Evolutionary conservation across 2,113 vertebrate species (phyloP), one percentile per base, ranked within the genome.

Genomic region (Thymallus thymallus): DNA sequence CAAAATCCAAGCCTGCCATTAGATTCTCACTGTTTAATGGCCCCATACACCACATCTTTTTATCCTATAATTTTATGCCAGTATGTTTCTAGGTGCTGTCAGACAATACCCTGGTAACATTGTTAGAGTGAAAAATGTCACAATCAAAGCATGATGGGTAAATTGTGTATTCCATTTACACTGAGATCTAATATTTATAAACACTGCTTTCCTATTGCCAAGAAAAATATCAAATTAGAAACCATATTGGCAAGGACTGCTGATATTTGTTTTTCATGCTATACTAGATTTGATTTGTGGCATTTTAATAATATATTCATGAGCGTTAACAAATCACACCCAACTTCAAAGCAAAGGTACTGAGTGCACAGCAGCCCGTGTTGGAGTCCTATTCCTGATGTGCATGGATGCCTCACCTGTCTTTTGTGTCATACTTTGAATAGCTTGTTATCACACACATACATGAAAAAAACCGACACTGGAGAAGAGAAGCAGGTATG

Each of bases 261-360:
- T 35, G 74, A 72, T 69, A 58, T 86, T 41, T 85, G 78, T 70
- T 84, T 86, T 82, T 80, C 12, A 64, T 60, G n/a, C 14, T 24
- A 58, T 68, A 76, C 72, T 74, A 75, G 72, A 83, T 85, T 82
- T 80, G 72, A 85, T 85, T 78, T 76, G 70, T 68, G 4, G 24
- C 61, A 80, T 75, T 77, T 84, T 77, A 87, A 82, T 80, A 82
- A 87, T 81, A 45, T 71, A 80, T 84, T 78, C 66, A 78, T 76
- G 51, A 68, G 74, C 32, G 63, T 70, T 74, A 64, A 71, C 61
- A 46, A 62, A 62, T 69, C 48, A 16, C 24, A 68, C n/a, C 32
- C 58, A 1, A 30, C 24, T 41, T 58, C 71, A 55, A 69, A 79
- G 72, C 23, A 30, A 64, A 69, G 23, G 55, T 61, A 69, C 18